Evolutionary conservation across 2,888 invertebrate species (phyloP).

Genomic region (Erebia aethiops): DNA sequence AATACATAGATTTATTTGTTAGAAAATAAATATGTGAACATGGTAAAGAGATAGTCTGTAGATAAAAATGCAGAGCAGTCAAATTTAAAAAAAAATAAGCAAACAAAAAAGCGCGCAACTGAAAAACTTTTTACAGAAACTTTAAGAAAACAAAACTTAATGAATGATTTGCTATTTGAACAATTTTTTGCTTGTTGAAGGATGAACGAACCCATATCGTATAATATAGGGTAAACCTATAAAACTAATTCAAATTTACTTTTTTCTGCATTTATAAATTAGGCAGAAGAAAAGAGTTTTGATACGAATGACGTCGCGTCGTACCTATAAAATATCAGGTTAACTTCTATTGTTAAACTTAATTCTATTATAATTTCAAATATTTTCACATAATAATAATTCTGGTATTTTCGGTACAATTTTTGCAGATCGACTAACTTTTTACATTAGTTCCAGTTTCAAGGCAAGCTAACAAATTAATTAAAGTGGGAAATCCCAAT

Average conservation of each 20-base stretch:
- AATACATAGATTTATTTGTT: constrained; percentile 38
- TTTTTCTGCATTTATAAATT: too few species aligned
- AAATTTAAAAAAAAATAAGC: constrained; percentile 56
- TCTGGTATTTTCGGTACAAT: neutral
- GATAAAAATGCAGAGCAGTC: constrained; percentile 78
- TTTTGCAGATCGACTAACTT: neutral
- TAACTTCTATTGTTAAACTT: neutral
- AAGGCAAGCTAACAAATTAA: neutral
- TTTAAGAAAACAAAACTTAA: constrained; percentile 32
- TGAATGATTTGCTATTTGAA: constrained; percentile 38
- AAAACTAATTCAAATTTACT: neutral
- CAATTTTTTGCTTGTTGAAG: neutral
- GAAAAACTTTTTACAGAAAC: constrained; percentile 32
- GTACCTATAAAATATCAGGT: too few species aligned
- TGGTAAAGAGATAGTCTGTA: constrained; percentile 57
- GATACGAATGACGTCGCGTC: too few species aligned
- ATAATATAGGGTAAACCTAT: neutral
- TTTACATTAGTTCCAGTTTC: neutral
- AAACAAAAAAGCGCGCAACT: constrained; percentile 49
- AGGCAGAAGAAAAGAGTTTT: too few species aligned
- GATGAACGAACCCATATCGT: neutral
- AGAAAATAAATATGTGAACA: constrained; percentile 47
- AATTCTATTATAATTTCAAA: too few species aligned
- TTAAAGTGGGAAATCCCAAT: neutral
- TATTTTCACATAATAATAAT: neutral